These are phyloP conservation scores for Apostichopus parvimensis DNA, from an alignment of 35 echinoderm and acorn worm genomes.

Conservation along the genomic window DNA sequence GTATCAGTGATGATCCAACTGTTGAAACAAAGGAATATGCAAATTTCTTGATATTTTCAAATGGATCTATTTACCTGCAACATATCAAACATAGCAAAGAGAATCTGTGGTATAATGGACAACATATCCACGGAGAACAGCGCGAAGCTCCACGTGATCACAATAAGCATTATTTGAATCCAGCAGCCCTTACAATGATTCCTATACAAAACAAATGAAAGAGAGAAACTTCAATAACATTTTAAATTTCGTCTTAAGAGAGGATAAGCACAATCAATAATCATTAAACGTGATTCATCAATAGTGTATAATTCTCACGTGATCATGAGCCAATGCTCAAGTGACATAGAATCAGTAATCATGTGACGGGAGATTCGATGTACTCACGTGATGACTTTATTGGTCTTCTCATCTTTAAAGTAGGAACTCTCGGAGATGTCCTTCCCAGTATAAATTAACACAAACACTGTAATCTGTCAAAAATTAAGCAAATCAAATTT, in stretches of 20 bases:
- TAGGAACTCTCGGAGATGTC: conserved; percentile 98
- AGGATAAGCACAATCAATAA: no score
- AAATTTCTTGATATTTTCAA: no score
- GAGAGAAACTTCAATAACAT: background rate
- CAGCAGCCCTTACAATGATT: conserved; percentile 98
- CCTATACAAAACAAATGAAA: conserved; percentile 48
- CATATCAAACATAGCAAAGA: conserved; percentile 93
- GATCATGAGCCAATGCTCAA: no score
- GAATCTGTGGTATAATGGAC: conserved; percentile 83
- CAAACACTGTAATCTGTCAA: conserved; percentile 89
- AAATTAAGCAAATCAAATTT: background rate
- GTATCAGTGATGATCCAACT: no score
- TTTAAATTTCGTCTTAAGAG: no score
- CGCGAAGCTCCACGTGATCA: conserved; percentile 88
- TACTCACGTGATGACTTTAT: conserved; percentile 91
- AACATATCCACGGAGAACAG: conserved; percentile 73
- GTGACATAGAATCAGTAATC: background rate
- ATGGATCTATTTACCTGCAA: conserved; percentile 72
- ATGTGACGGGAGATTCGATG: background rate
- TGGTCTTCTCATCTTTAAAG: conserved; percentile 87
- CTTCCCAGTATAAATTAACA: conserved; percentile 87
- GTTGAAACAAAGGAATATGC: no score
- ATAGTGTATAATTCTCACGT: no score
- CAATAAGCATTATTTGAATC: conserved; percentile 80
- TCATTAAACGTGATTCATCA: no score